Percentiles rank a stretch among this genome's conserved stretches.
Evolutionary conservation across 2,797 vertebrate species (phyloP).

Genomic region (Nannoperca australis): DNA sequence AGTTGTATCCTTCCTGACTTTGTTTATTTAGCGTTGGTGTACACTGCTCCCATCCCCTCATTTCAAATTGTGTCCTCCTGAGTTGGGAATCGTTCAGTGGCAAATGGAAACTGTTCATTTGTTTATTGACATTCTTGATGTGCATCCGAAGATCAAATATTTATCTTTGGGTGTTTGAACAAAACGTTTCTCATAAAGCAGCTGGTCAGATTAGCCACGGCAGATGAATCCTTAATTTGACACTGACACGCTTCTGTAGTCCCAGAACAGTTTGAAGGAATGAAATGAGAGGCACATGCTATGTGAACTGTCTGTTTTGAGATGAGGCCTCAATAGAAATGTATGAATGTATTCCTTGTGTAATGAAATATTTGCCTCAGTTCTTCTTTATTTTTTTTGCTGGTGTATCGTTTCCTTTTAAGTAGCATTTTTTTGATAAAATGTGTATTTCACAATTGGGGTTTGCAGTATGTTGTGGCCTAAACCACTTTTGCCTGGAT

Average conservation of each 20-base stretch:
- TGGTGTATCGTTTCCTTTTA: neutral
- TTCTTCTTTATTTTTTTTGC: neutral
- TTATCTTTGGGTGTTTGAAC: conserved; percentile 18
- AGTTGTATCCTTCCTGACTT: conserved; percentile 80
- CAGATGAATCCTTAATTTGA: conserved; percentile 24
- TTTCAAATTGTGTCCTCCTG: conserved; percentile 18
- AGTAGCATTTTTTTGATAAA: neutral
- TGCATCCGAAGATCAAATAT: conserved; percentile 31
- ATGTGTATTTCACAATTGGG: neutral
- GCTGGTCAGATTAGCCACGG: neutral
- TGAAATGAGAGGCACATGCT: neutral
- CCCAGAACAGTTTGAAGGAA: neutral
- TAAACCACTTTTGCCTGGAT: neutral
- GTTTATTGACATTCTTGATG: conserved; percentile 57
- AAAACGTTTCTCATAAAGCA: conserved; percentile 14
- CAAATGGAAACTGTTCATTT: conserved; percentile 23
- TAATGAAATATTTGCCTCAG: neutral
- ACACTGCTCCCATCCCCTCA: conserved; percentile 42
- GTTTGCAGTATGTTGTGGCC: neutral
- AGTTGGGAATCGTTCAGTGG: conserved; percentile 7
- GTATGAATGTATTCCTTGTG: fast-evolving
- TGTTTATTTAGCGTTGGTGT: conserved; percentile 76
- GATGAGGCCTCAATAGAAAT: neutral
- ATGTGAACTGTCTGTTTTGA: neutral
- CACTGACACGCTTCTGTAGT: conserved; percentile 1